Evolutionary conservation across 2,797 vertebrate species (phyloP).

Genomic region (Coreius guichenoti): DNA sequence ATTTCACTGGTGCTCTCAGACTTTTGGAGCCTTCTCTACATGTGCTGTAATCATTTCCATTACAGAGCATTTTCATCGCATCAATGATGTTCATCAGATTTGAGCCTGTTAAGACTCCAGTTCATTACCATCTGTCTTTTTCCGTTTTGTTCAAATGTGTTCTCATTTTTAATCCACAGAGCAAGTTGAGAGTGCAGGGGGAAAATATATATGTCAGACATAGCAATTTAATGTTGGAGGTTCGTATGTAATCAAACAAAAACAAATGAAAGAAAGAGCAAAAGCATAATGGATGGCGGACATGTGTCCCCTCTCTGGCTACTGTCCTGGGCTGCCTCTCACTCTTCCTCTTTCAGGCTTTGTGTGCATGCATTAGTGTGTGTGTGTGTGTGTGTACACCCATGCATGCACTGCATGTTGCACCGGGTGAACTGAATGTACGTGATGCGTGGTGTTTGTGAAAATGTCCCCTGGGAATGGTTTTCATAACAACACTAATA

Average conservation of each 20-base stretch:
- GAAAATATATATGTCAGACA: constrained; percentile 99
- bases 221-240: constrained; percentile 99
- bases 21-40: background rate
- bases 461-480: constrained; percentile 10
- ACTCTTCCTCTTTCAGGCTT: constrained; percentile 89
- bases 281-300: constrained; percentile 57
- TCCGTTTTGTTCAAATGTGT: constrained; percentile 66
- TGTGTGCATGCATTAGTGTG: constrained; percentile 62
- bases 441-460: background rate
- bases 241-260: constrained; percentile 83
- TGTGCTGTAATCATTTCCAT: background rate
- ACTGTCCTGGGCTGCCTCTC: constrained; percentile 77
- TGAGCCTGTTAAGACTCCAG: background rate
- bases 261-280: constrained; percentile 51
- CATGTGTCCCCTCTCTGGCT: constrained; percentile 72
- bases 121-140: constrained; percentile 32
- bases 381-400: constrained; percentile 12
- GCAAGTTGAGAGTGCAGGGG: constrained; percentile 96
- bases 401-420: constrained; percentile 88
- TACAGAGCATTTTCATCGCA: background rate
- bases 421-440: background rate
- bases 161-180: constrained; percentile 83
- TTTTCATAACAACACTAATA: constrained; percentile 75
- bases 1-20: constrained; percentile 1
- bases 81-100: constrained; percentile 20